Base-by-base conservation (phyloP, 2,113 vertebrate genomes). In the Sebastes schlegelii region DNA sequence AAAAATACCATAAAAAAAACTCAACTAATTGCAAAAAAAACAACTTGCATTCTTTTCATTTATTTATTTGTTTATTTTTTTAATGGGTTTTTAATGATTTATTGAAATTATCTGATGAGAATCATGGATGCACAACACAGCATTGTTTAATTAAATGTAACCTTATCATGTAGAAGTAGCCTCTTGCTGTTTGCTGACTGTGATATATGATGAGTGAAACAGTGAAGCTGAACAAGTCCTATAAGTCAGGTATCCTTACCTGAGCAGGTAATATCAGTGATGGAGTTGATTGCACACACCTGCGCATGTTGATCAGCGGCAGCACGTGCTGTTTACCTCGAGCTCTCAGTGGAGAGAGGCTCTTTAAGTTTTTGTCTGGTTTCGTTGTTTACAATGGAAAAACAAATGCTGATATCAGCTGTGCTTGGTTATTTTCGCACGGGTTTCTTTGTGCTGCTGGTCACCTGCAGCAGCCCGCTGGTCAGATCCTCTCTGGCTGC, bases 281-380 rank as follows among this genome's bases (percentile, higher is more conserved):
- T 23, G 17, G 55, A 12, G 82, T 16, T 94, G 92, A 96, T 96
- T 95, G 90, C 52, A 0, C 42, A 88, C 95, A 96, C 93, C 94
- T 91, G 91, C 5, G 87, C 62, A 54, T 65, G 84, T 43, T 84
- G 68, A 80, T 84, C 82, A 89, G 58, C 79, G 2, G 84, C 68
- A 62, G 48, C 90, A 91, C 88, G 80, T 92, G 92, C 61, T 64
- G 83, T 81, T 83, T 84, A 79, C 65, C 81, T 82, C 65, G 74
- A 72, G 86, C 80, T 83, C 77, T 80, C 79, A 8, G n/a, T 34
- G 46, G 68, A 86, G 73, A 48, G 73, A 48, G 74, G 74, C 45
- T 82, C 76, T 68, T 42, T 51, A 61, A 48, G 17, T 19, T 68
- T 86, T 85, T 61, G 54, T 63, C 69, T n/a, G 51, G 46, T 78